Base-by-base conservation (phyloP, 2,888 invertebrate genomes). In the Callyntrura sp. region DNA sequence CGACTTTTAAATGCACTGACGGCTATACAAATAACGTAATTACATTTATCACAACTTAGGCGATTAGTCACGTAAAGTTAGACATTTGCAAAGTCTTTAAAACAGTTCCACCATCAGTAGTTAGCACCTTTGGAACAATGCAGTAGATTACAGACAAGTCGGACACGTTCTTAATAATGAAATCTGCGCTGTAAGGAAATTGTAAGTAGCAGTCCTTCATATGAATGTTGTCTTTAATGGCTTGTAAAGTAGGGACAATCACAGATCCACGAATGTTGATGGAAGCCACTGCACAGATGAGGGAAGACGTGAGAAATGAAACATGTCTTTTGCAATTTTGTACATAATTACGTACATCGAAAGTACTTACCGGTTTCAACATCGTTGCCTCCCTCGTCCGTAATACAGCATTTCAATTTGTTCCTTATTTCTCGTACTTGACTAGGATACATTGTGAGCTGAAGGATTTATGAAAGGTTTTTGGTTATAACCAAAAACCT, bases 141-240 rank as follows among this genome's bases (percentile, higher is more conserved):
- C 85, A 88, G 68, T 91, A 91, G 20, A 90, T 85, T 0, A 57
- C 88, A 1, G 90, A 82, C 9, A 91, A 48, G 23, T 90, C 82
- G 1, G 87, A 68, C 12, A 60, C 4, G 82, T 91, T 91, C 25
- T 68, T 84, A 11, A 91, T 68, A 0, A 65, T 35, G 11, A 90
- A 85, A 35, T 87, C 87, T 14, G 51, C 85, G 5, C 14, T 8
- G 51, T 91, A 87, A n/a, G 90, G 81, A 73, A 35, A 91, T 14
- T 91, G 90, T 0, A 89, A 23, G 60, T 85, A 91, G n/a, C 90
- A 90, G 4, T 91, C 82, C 11, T 73, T 76, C 25, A 91, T 1
- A 20, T 57, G 12, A 2, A 88, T 25, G 11, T 43, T 70, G 1
- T 90, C 85, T 28, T 60, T 65, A 0, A 85, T 73, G n/a, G 60